A percentile compares a stretch with the other conserved stretches of the same genome.
Evolutionary conservation across 1,140 invertebrate species (phyloP).

Genomic region (Drosophila gunungcola): DNA sequence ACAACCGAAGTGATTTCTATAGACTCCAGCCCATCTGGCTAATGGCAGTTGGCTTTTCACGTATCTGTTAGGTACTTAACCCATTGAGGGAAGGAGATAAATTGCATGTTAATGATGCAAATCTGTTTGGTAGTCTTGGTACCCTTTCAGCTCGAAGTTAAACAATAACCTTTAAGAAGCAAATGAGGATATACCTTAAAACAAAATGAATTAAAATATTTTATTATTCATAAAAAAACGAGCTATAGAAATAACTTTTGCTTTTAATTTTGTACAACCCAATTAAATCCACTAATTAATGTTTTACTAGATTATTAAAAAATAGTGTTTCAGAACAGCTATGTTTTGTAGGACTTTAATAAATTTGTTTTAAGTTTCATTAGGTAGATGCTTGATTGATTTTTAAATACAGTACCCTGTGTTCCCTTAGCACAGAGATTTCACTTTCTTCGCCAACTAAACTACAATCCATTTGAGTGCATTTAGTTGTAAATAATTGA

Average conservation of each 20-base stretch:
- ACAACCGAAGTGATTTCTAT: conserved; percentile 1
- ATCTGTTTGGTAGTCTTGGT: not conserved
- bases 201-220: no score
- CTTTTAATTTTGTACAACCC: no score
- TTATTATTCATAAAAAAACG: no score
- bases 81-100: not conserved
- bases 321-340: no score
- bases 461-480: not conserved
- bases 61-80: conserved; percentile 8
- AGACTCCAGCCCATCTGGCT: conserved; percentile 2
- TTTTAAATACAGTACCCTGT: no score
- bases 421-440: no score
- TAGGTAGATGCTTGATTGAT: no score
- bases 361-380: no score
- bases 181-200: not conserved
- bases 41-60: conserved; percentile 18
- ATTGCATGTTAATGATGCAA: conserved; percentile 11
- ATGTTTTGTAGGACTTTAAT: no score
- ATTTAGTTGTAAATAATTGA: not conserved
- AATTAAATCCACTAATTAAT: no score
- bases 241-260: no score
- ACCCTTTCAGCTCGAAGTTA: not conserved
- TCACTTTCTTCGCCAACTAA: not conserved
- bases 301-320: no score
- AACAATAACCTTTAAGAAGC: not conserved